phyloP scores from a whole-genome alignment of 2,113 vertebrate species.

The Mesoclemmys tuberculata region DNA sequence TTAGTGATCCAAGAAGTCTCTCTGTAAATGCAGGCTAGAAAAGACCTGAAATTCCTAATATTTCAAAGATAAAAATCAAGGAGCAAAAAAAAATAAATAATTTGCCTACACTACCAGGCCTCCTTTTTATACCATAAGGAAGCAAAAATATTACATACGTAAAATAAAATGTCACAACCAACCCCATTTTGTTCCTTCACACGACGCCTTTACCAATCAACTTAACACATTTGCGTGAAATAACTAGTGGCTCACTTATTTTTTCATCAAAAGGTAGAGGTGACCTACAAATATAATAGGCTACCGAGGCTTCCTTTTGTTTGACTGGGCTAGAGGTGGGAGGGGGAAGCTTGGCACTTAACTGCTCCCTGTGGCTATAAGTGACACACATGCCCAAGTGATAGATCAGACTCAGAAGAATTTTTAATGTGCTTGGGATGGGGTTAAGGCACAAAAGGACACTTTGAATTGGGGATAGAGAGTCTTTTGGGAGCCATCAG shows the following conservation, averaged over 20 bases:
- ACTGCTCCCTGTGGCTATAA: not conserved
- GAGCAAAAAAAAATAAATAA: not conserved
- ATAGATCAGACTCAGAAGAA: slow-evolving; percentile 1
- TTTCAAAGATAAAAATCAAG: not conserved
- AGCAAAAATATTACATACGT: not conserved
- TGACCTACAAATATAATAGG: not conserved
- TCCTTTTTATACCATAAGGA: not conserved
- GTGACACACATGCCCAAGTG: not conserved
- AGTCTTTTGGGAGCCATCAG: not conserved
- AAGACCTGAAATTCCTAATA: not conserved
- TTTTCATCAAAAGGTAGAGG: not conserved
- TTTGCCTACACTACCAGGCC: not conserved
- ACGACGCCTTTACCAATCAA: not conserved
- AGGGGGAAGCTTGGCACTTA: not conserved
- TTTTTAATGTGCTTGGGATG: not conserved
- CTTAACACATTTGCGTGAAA: not conserved
- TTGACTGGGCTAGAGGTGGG: not conserved
- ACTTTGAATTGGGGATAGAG: not conserved
- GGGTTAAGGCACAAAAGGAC: not conserved
- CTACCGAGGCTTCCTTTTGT: not conserved
- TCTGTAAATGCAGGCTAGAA: not conserved
- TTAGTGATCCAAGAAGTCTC: not conserved
- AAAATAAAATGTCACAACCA: not conserved
- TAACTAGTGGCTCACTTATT: not conserved
- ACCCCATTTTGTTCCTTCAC: not conserved